These are phyloP conservation scores for Lethenteron camtschaticum DNA, from an alignment of 2,113 vertebrate species.

Conservation along the genomic window DNA sequence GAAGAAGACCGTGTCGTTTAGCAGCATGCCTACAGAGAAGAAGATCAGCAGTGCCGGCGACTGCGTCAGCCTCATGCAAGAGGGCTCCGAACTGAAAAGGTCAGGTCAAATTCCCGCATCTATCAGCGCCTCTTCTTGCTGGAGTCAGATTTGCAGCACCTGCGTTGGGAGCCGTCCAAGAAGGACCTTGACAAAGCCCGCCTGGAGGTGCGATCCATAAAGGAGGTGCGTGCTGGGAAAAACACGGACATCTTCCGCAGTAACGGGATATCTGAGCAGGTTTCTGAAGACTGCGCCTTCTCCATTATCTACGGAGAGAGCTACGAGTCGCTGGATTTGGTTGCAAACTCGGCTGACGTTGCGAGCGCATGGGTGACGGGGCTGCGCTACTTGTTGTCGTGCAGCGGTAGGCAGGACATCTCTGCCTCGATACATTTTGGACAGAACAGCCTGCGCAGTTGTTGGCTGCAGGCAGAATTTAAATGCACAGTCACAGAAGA, in stretches of 20 bases:
- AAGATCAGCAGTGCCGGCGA: slow-evolving; percentile 84
- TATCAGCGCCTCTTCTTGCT: slow-evolving; percentile 88
- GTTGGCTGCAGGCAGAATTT: not conserved
- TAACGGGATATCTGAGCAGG: slow-evolving; percentile 61
- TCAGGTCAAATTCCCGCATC: slow-evolving; percentile 68
- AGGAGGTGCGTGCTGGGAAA: slow-evolving; percentile 77
- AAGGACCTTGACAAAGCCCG: slow-evolving; percentile 76
- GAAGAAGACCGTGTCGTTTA: slow-evolving; percentile 97
- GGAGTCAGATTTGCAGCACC: slow-evolving; percentile 58
- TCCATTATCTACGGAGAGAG: slow-evolving; percentile 80
- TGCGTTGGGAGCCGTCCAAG: slow-evolving; percentile 95
- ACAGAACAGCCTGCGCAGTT: not conserved
- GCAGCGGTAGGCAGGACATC: slow-evolving; percentile 18
- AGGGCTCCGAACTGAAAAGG: slow-evolving; percentile 89
- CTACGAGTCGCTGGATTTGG: slow-evolving; percentile 77
- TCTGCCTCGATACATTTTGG: no score
- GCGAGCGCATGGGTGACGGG: slow-evolving; percentile 97
- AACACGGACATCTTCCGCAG: slow-evolving; percentile 91
- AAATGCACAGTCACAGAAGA: not conserved
- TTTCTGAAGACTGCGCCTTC: slow-evolving; percentile 76
- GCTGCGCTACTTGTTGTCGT: slow-evolving; percentile 65
- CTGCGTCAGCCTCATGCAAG: slow-evolving; percentile 95
- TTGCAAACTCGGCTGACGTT: slow-evolving; percentile 74
- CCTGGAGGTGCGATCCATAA: slow-evolving; percentile 56
- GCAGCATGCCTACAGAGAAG: slow-evolving; percentile 94